These are phyloP conservation scores for Stomatorhinus ivindoensis DNA, from an alignment of 2,113 vertebrate species.

Conservation along the genomic window DNA sequence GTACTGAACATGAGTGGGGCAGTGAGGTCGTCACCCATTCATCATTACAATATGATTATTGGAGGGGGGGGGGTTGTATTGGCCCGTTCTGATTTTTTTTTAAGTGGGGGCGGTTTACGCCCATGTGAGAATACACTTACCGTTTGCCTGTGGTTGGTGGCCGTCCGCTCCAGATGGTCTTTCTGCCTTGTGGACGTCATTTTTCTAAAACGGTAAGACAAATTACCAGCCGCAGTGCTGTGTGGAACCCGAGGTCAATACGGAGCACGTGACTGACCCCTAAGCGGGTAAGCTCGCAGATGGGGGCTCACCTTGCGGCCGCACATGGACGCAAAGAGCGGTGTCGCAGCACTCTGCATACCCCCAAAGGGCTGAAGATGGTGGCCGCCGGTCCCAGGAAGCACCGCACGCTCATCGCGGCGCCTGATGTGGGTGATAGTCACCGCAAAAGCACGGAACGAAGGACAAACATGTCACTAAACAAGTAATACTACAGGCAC, in stretches of 20 bases:
- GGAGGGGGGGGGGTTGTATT: no score
- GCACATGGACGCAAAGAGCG: constrained; percentile 40
- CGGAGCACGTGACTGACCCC: not conserved
- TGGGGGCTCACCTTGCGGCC: constrained; percentile 54
- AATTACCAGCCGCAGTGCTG: not conserved
- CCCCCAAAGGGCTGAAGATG: constrained; percentile 35
- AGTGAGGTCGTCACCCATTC: not conserved
- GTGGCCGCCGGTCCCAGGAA: constrained; percentile 51
- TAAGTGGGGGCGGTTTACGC: not conserved
- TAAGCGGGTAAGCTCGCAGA: not conserved
- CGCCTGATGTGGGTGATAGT: not conserved
- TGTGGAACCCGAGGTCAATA: not conserved
- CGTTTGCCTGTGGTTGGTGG: constrained; percentile 71
- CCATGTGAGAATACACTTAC: constrained; percentile 52
- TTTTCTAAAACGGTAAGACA: constrained; percentile 50
- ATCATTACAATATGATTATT: no score
- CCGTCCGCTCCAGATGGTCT: constrained; percentile 84
- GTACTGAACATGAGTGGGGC: not conserved
- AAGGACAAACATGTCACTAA: not conserved
- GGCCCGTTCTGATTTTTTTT: no score
- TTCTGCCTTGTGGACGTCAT: constrained; percentile 71
- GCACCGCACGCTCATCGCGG: constrained; percentile 46
- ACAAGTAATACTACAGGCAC: no score
- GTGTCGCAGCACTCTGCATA: constrained; percentile 24
- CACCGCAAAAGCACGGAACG: not conserved